Conservation (phyloP, 1,140 invertebrate genomes). For the Trichonephila inaurata region DNA sequence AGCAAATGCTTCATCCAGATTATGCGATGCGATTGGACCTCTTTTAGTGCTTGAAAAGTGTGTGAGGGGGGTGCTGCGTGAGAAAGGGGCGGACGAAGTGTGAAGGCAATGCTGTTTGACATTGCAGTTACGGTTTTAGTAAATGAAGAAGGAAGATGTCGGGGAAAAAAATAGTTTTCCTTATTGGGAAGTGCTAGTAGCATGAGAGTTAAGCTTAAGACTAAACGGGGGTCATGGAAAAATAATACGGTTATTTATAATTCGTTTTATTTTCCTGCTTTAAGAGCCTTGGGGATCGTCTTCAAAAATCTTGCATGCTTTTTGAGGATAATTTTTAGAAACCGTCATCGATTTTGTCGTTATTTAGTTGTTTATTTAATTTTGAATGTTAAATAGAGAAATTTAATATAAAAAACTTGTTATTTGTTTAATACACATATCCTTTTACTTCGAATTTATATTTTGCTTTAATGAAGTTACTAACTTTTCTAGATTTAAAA, state of each 20-base stretch:
- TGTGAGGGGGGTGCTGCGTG: not conserved
- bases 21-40: slow-evolving; percentile 22
- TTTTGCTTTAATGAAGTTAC: no score
- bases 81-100: not conserved
- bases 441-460: no score
- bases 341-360: no score
- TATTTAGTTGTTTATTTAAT: no score
- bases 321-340: no score
- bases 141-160: slow-evolving; percentile 66
- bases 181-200: slow-evolving; percentile 44
- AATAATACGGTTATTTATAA: not conserved
- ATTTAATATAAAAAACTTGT: no score
- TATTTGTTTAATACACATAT: no score
- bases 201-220: not conserved
- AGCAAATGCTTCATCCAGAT: slow-evolving; percentile 67
- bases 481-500: no score
- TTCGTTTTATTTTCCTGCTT: not conserved
- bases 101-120: slow-evolving; percentile 71
- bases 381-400: no score
- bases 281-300: no score
- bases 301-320: no score
- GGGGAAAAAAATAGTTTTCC: slow-evolving; percentile 29
- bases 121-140: slow-evolving; percentile 57
- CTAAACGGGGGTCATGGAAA: slow-evolving; percentile 21
- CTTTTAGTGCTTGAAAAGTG: not conserved